phyloP scores from a whole-genome alignment of 2,888 invertebrate species.

The Seira ritae region DNA sequence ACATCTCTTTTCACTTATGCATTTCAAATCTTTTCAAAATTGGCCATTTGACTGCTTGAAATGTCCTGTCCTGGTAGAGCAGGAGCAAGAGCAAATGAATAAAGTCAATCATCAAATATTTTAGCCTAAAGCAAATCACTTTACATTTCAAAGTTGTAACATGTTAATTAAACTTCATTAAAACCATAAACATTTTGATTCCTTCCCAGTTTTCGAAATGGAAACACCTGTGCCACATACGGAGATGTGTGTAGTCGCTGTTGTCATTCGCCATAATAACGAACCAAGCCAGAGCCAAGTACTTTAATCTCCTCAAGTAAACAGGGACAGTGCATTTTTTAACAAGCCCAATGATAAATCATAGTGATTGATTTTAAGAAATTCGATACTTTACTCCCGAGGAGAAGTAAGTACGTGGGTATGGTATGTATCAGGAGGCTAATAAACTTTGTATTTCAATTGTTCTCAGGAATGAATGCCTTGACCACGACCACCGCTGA shows the following conservation, averaged over 20 bases:
- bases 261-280: constrained; percentile 9
- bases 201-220: constrained; percentile 22
- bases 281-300: not conserved
- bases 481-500: not conserved
- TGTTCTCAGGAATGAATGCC: constrained; percentile 5
- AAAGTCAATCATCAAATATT: not conserved
- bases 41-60: too few relatives aligned
- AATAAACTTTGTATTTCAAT: constrained; percentile 12
- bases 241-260: not conserved
- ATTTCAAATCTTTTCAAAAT: too few relatives aligned
- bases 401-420: not conserved
- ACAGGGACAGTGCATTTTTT: not conserved
- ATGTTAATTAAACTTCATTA: constrained; percentile 43
- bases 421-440: not conserved
- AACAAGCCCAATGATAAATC: constrained; percentile 4
- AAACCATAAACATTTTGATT: not conserved
- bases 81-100: not conserved
- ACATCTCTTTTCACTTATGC: too few relatives aligned
- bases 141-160: constrained; percentile 6
- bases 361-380: not conserved
- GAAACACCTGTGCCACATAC: constrained; percentile 32
- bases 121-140: not conserved
- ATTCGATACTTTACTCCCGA: not conserved
- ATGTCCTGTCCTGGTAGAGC: not conserved
- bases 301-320: not conserved